phyloP scores from a whole-genome alignment of 2,888 invertebrate genomes.

The Agapetus fuscipes region DNA sequence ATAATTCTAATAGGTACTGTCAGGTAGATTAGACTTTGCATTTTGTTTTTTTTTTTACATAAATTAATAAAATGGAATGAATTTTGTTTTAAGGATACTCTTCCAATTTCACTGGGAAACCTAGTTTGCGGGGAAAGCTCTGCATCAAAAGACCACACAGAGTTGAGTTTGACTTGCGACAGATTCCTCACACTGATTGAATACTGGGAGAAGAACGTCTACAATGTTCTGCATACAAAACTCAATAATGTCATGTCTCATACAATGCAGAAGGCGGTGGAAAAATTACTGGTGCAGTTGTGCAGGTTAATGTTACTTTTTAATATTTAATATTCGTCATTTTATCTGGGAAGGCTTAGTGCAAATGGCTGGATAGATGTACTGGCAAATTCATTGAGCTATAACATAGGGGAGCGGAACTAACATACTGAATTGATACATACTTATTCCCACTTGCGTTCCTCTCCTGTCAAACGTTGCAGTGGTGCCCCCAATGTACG shows the following conservation, averaged over 20 bases:
- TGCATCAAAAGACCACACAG: slow-evolving; percentile 28
- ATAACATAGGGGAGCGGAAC: too few relatives aligned
- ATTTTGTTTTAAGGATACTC: slow-evolving; percentile 32
- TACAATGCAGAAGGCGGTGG: slow-evolving; percentile 24
- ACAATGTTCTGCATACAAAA: slow-evolving; percentile 19
- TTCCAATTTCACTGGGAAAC: slow-evolving; percentile 33
- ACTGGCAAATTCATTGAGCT: too few relatives aligned
- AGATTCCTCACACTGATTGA: slow-evolving; percentile 37
- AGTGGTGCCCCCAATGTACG: too few relatives aligned
- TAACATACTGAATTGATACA: too few relatives aligned
- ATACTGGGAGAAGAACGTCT: slow-evolving; percentile 39
- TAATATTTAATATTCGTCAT: slow-evolving; percentile 16
- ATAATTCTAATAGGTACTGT: too few relatives aligned
- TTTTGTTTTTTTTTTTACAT: too few relatives aligned
- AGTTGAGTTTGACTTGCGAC: slow-evolving; percentile 35
- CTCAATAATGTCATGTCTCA: slow-evolving; percentile 11
- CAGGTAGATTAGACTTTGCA: too few relatives aligned
- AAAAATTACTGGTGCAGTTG: slow-evolving; percentile 34
- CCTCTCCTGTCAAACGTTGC: too few relatives aligned
- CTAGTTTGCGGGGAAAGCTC: slow-evolving; percentile 27
- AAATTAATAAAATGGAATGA: neutral
- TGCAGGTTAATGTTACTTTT: slow-evolving; percentile 31
- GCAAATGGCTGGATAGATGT: neutral
- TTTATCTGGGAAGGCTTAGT: neutral
- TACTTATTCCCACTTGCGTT: too few relatives aligned